Evolutionary conservation across 1,140 invertebrate genomes (phyloP).

Genomic region (Neuroterus valhalla): DNA sequence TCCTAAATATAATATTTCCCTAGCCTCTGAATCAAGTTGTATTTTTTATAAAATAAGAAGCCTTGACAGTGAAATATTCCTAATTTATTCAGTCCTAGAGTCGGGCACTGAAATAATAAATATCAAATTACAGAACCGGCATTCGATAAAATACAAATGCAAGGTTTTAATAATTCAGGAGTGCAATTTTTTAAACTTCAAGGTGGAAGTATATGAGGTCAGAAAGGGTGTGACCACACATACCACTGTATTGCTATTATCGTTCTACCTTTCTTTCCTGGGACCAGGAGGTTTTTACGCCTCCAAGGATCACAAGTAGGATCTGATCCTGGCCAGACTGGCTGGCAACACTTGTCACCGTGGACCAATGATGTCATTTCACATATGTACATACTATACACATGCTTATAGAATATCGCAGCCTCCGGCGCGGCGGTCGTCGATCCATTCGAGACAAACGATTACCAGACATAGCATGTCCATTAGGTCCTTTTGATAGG

Average conservation of each 20-base stretch:
- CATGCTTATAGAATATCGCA: too few relatives aligned
- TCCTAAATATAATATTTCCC: too few relatives aligned
- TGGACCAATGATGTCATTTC: slow-evolving; percentile 58
- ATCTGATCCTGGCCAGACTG: slow-evolving; percentile 57
- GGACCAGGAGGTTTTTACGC: slow-evolving; percentile 42
- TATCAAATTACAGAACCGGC: too few relatives aligned
- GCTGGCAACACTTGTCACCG: slow-evolving; percentile 54
- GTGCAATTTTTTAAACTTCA: neutral
- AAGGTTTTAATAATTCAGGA: too few relatives aligned
- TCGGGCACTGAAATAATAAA: too few relatives aligned
- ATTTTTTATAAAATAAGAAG: too few relatives aligned
- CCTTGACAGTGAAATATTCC: too few relatives aligned
- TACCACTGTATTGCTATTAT: slow-evolving; percentile 22
- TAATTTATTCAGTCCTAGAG: too few relatives aligned
- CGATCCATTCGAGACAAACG: slow-evolving; percentile 33
- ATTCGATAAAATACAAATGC: too few relatives aligned
- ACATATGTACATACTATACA: slow-evolving; percentile 34
- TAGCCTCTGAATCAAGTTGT: too few relatives aligned
- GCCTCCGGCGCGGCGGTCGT: slow-evolving; percentile 7
- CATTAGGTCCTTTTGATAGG: slow-evolving; percentile 54
- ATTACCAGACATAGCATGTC: slow-evolving; percentile 50
- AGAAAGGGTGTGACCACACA: slow-evolving; percentile 9
- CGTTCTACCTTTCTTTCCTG: slow-evolving; percentile 24
- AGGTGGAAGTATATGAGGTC: neutral
- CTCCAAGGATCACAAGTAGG: slow-evolving; percentile 52